Conservation (phyloP, 2,888 invertebrate genomes). For the Ceratothoa steindachneri region DNA sequence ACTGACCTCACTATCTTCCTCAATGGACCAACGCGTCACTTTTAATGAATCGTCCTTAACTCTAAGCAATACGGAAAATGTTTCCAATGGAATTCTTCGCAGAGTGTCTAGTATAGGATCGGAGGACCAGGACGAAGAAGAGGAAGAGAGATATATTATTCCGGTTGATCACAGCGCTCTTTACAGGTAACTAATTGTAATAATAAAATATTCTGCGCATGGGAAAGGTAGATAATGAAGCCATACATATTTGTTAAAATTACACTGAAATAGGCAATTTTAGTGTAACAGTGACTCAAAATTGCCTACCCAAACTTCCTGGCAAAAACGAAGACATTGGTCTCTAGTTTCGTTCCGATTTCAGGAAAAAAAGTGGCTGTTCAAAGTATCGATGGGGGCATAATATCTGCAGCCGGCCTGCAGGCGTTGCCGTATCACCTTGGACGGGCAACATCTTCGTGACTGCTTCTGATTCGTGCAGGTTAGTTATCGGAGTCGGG, state of each 20-base stretch:
- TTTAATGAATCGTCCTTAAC: not conserved
- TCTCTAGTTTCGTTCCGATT: too few relatives aligned
- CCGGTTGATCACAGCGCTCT: not conserved
- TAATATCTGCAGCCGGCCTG: slow-evolving; percentile 58
- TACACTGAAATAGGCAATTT: too few relatives aligned
- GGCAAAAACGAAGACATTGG: too few relatives aligned
- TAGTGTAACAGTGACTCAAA: too few relatives aligned
- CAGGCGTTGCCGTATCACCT: slow-evolving; percentile 65
- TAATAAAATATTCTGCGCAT: too few relatives aligned
- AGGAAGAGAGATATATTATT: not conserved
- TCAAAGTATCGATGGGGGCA: slow-evolving; percentile 19
- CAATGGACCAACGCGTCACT: not conserved
- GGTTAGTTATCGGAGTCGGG: slow-evolving; percentile 15
- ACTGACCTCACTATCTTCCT: not conserved
- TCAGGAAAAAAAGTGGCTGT: not conserved
- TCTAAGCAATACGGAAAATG: not conserved
- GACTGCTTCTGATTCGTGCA: slow-evolving; percentile 61
- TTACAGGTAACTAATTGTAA: not conserved
- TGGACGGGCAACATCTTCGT: slow-evolving; percentile 65
- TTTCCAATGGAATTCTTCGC: not conserved
- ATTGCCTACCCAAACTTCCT: too few relatives aligned
- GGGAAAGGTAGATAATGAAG: too few relatives aligned
- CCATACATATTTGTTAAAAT: too few relatives aligned
- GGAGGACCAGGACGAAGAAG: not conserved
- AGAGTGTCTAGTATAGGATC: not conserved